Evolutionary conservation across 2,113 vertebrate genomes (phyloP).

Genomic region (Leuciscus idus): DNA sequence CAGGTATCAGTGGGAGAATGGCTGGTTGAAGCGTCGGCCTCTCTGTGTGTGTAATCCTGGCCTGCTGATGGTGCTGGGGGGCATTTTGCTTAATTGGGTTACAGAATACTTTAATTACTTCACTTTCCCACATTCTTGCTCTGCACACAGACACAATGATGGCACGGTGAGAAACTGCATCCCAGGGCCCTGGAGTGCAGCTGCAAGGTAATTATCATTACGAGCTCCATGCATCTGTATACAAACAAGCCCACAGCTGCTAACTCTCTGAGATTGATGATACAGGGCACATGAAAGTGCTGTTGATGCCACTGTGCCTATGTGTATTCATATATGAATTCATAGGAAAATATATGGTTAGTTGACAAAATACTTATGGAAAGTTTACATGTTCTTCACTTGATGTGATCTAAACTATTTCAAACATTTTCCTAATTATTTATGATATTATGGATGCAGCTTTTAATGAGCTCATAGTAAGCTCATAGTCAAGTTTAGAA

Average conservation of each 20-base stretch:
- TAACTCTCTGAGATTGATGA: constrained; percentile 70
- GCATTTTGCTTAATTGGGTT: constrained; percentile 71
- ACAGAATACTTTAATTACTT: constrained; percentile 77
- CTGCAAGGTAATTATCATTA: constrained; percentile 78
- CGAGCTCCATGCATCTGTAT: constrained; percentile 76
- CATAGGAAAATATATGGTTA: background rate
- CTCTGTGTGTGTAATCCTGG: constrained; percentile 33
- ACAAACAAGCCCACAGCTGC: constrained; percentile 80
- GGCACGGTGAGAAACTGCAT: constrained; percentile 58
- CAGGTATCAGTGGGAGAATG: constrained; percentile 37
- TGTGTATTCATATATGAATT: constrained; percentile 4
- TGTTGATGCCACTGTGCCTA: constrained; percentile 22
- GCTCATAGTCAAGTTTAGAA: background rate
- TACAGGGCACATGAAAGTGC: constrained; percentile 55
- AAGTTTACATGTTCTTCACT: background rate
- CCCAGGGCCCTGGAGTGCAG: constrained; percentile 68
- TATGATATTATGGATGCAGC: background rate
- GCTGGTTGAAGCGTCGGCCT: background rate
- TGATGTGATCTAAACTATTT: background rate
- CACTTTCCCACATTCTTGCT: constrained; percentile 73
- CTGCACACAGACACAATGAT: constrained; percentile 54
- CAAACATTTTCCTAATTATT: background rate
- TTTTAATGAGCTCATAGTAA: background rate
- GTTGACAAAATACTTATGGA: background rate
- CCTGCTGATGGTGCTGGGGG: constrained; percentile 43